phyloP scores from a whole-genome alignment of 2,888 invertebrate genomes.

The Hylaea fasciaria region DNA sequence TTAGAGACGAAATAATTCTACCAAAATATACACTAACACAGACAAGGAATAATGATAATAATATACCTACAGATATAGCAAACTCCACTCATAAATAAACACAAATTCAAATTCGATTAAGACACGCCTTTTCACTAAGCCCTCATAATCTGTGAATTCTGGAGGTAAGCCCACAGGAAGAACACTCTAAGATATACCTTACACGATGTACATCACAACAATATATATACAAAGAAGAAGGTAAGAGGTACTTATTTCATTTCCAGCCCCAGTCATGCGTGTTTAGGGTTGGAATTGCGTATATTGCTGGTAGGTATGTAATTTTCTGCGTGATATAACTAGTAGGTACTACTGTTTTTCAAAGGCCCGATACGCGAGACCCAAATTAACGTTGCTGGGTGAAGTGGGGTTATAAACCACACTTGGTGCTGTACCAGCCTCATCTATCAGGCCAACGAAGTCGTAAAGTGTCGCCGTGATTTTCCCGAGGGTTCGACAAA shows the following conservation, averaged over 20 bases:
- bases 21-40: too few relatives aligned
- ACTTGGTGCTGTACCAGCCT: too few relatives aligned
- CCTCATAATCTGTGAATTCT: slow-evolving; percentile 19
- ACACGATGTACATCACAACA: neutral
- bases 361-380: too few relatives aligned
- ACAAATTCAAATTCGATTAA: slow-evolving; percentile 22
- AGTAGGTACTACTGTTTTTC: neutral
- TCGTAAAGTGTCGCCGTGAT: neutral
- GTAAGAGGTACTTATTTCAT: neutral
- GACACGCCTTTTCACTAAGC: slow-evolving; percentile 12
- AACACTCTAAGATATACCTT: neutral
- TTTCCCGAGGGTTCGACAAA: slow-evolving; percentile 1
- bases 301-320: neutral
- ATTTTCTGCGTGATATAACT: neutral
- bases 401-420: too few relatives aligned
- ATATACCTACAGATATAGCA: neutral
- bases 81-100: neutral
- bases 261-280: slow-evolving; percentile 3
- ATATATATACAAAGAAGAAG: neutral
- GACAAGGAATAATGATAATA: too few relatives aligned
- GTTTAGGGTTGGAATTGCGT: neutral
- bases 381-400: too few relatives aligned
- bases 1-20: too few relatives aligned
- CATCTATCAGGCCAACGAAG: too few relatives aligned
- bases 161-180: slow-evolving; percentile 10